Evolutionary conservation across 2,888 invertebrate genomes (phyloP).

Genomic region (Chesias legatella): DNA sequence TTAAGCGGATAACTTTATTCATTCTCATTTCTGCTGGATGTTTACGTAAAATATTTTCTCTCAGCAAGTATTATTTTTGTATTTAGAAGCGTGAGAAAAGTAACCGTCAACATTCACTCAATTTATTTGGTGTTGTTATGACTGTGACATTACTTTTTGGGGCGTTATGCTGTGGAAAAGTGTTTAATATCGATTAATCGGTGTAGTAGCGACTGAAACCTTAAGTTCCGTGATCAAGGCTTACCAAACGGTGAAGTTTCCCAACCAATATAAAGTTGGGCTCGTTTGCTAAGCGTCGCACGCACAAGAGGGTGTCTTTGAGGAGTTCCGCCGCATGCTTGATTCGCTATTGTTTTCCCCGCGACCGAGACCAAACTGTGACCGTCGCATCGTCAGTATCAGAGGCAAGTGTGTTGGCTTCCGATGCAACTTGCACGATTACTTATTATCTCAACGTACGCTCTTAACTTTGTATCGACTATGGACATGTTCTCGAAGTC

Average conservation of each 20-base stretch:
- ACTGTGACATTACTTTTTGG: slow-evolving; percentile 18
- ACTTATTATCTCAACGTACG: slow-evolving; percentile 67
- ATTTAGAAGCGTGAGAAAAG: slow-evolving; percentile 45
- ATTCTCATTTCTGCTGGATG: slow-evolving; percentile 47
- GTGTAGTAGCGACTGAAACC: slow-evolving; percentile 12
- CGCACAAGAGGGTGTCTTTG: slow-evolving; percentile 74
- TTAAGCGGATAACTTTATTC: slow-evolving; percentile 62
- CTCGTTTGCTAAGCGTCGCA: slow-evolving; percentile 67
- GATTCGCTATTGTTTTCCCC: slow-evolving; percentile 74
- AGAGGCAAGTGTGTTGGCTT: slow-evolving; percentile 58
- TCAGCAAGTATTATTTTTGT: slow-evolving; percentile 48
- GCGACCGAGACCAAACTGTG: slow-evolving; percentile 64
- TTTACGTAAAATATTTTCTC: slow-evolving; percentile 48
- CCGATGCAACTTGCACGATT: slow-evolving; percentile 60
- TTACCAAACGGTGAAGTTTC: slow-evolving; percentile 61
- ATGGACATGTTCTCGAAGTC: slow-evolving; percentile 49
- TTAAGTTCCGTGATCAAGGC: slow-evolving; percentile 42
- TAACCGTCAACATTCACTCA: slow-evolving; percentile 29
- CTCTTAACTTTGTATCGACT: slow-evolving; percentile 59
- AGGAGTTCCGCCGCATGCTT: slow-evolving; percentile 76
- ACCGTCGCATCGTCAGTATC: slow-evolving; percentile 43
- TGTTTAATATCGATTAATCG: slow-evolving; percentile 23
- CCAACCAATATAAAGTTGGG: slow-evolving; percentile 75
- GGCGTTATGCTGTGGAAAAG: slow-evolving; percentile 8
- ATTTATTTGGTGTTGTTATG: slow-evolving; percentile 29